A percentile compares a stretch with the other conserved stretches of the same genome.
These are phyloP conservation scores for Muscina levida DNA, from an alignment of 2,888 invertebrate genomes.

Conservation along the genomic window DNA sequence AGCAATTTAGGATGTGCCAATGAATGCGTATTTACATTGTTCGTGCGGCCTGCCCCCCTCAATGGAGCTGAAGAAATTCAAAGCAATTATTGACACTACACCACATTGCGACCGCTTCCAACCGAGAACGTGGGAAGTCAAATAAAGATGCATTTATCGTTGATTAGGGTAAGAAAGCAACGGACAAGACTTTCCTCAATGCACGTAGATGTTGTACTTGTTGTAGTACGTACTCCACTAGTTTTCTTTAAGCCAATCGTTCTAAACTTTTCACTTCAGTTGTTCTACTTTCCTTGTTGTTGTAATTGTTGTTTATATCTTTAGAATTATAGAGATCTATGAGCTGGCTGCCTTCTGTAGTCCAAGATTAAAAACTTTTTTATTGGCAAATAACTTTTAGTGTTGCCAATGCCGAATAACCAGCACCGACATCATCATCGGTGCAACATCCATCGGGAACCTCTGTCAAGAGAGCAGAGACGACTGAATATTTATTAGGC, in stretches of 20 bases:
- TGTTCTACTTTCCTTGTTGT: slow-evolving; percentile 29
- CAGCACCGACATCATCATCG: slow-evolving; percentile 19
- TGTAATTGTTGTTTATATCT: slow-evolving; percentile 35
- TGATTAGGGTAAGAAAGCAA: slow-evolving; percentile 35
- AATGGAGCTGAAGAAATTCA: background rate
- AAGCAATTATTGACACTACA: background rate
- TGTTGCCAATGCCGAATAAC: slow-evolving; percentile 53
- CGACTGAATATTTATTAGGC: background rate
- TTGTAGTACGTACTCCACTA: slow-evolving; percentile 38
- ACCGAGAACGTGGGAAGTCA: background rate
- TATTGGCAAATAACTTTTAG: slow-evolving; percentile 53
- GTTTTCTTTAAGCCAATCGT: slow-evolving; percentile 55
- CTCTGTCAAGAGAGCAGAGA: background rate
- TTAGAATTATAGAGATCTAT: slow-evolving; percentile 52
- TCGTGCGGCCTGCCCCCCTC: background rate
- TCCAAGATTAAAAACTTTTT: slow-evolving; percentile 57
- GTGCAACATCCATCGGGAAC: background rate
- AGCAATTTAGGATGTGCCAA: slow-evolving; percentile 21
- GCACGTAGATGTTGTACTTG: slow-evolving; percentile 46
- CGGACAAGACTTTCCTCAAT: slow-evolving; percentile 49
- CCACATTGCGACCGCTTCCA: background rate
- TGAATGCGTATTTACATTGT: background rate
- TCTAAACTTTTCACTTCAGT: slow-evolving; percentile 47
- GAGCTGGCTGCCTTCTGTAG: slow-evolving; percentile 48
- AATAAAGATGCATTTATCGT: slow-evolving; percentile 59